Percentiles rank a stretch among this genome's conserved stretches.
These are phyloP conservation scores for Steinernema scapterisci DNA, from an alignment of 2,888 invertebrate species.

Conservation along the genomic window DNA sequence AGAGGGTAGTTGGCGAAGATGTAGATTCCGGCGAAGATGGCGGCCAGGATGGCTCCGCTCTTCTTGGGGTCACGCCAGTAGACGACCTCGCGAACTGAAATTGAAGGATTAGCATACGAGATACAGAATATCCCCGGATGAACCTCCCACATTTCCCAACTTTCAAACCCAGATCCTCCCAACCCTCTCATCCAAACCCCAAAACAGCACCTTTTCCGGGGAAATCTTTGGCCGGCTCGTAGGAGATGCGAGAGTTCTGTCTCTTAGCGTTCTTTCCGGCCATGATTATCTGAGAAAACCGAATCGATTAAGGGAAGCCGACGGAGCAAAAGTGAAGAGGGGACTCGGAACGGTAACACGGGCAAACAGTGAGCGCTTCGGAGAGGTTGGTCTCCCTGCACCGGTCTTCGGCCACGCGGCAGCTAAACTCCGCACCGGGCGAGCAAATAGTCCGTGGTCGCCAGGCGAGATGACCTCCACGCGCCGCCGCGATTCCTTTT, in stretches of 20 bases:
- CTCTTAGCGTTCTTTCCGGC: conserved; percentile 9
- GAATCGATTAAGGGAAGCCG: not conserved
- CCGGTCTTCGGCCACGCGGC: conserved; percentile 18
- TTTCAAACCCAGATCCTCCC: not conserved
- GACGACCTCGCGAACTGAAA: conserved; percentile 74
- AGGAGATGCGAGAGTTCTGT: conserved; percentile 35
- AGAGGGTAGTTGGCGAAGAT: conserved; percentile 79
- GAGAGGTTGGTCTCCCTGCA: not conserved
- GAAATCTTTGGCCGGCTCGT: conserved; percentile 63
- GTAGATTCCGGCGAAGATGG: conserved; percentile 82
- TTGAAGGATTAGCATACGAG: not conserved
- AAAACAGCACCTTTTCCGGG: conserved; percentile 55
- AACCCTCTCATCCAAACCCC: too few relatives aligned
- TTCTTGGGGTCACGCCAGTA: conserved; percentile 97
- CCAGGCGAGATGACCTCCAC: conserved; percentile 2
- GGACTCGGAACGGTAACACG: not conserved
- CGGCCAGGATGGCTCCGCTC: conserved; percentile 79
- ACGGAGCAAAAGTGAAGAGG: not conserved
- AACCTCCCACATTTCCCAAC: not conserved
- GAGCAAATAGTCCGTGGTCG: conserved; percentile 17
- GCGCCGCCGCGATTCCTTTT: not conserved
- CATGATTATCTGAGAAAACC: conserved; percentile 11
- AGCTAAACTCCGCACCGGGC: conserved; percentile 11
- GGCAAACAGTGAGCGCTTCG: not conserved
- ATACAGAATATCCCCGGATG: not conserved